Base-by-base conservation (phyloP, 2,888 invertebrate genomes). In the Trypoxylon attenuatum region DNA sequence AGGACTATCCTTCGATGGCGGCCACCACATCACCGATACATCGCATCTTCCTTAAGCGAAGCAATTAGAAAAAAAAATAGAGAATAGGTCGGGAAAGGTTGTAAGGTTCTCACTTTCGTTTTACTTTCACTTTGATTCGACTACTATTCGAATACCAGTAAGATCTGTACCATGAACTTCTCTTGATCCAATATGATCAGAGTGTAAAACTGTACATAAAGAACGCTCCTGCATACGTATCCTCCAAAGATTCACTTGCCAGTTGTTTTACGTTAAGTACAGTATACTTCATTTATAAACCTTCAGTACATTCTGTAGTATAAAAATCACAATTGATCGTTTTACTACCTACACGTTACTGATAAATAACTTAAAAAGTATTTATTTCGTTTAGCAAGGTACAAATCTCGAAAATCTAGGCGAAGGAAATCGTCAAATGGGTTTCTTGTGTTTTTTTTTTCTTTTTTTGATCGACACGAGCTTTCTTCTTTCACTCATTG, bases 341-440 rank as follows among this genome's bases (percentile, higher is more conserved):
- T n/a, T 76, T 62, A 71, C 63, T 77, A 68, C 82, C 78, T 80
- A 72, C 82, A 81, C 78, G 77, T 73, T 79, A 77, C 71, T 79
- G 75, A 73, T 76, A 80, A 82, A 81, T 82, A 82, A 82, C 79
- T 82, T 81, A 83, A 70, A 69, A 75, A 79, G 73, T 75, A 79
- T 75, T 63, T 71, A 68, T 67, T 69, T 62, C 43, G 46, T 60
- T 70, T 69, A 73, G 53, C 61, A 71, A 75, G 56, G 66, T 76
- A 76, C 75, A 75, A 71, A 73, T 75, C 61, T 71, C 65, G 64
- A 39, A 75, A 62, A n/a, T n/a, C 55, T 54, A 65, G 58, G 45
- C 60, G 47, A 70, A 72, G 57, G 58, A 61, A 70, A 71, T 53
- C 67, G 47, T 64, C 46, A 54, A 61, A 22, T 57, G 33, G n/a